Base-by-base conservation (phyloP, 1,140 invertebrate species). In the Drosophila oshimai region DNA sequence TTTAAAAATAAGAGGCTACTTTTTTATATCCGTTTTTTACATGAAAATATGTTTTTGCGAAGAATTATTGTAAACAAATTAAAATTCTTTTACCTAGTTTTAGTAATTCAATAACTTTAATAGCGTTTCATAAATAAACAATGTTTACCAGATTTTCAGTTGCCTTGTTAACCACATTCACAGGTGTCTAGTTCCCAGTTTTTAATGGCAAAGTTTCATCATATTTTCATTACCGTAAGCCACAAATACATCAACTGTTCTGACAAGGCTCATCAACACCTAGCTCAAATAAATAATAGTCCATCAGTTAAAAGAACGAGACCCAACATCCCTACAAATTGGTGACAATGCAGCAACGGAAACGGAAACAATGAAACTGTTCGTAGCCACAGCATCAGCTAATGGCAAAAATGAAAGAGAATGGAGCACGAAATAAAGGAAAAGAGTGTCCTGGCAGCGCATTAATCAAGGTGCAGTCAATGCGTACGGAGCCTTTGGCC, bases 381-480 rank as follows among this genome's bases (percentile, higher is more conserved):
- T 46, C 15, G 12, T 28, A 12, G 33, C 24, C 33, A 68, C 49
- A 44, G 37, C 24, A 50, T 53, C 45, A 36, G 39, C 65, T 70
- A 78, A 69, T 79, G 46, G 50, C 45, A 29, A 22, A 13, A 39
- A 17, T 28, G 15, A 39, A 29, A 17, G 7, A 7, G 7, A 7
- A 28, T 17, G 7, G 7, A 28, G 20, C 10, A 13, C 13, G 18
- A 18, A 26, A 18, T 41, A 33, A 31, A 26, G 12, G 24, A 26
- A 57, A 60, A 51, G 29, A 36, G 37, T 71, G 72, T 61, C 69
- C 61, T 70, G 57, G 18, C 55, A 75, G 46, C 58, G 65, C 71
- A 86, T 86, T 84, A 86, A 86, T 86, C 80, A 79, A 74, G 79
- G 60, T 79, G 75, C 65, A 86, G 79, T 71, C 74, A 58, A 84